Evolutionary conservation across 2,888 invertebrate genomes (phyloP).

Genomic region (Darwinula stevensoni): DNA sequence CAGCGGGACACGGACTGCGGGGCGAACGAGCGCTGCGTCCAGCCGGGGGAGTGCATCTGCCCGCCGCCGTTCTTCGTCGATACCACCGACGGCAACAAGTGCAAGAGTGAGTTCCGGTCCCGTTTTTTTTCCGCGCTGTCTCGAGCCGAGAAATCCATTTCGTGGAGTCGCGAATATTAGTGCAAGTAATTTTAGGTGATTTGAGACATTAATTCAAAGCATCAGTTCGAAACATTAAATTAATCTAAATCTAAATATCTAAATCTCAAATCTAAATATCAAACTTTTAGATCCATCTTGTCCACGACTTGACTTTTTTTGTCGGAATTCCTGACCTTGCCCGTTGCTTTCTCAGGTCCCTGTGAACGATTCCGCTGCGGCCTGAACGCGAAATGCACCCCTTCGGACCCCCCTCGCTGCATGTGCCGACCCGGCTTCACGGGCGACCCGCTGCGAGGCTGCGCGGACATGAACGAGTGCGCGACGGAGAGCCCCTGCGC

Average conservation of each 20-base stretch:
- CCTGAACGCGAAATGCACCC: conserved; percentile 62
- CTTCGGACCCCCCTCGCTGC: conserved; percentile 57
- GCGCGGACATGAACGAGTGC: conserved; percentile 62
- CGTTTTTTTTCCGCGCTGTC: too few species aligned
- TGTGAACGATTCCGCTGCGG: conserved; percentile 71
- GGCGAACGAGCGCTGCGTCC: conserved; percentile 60
- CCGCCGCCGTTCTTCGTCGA: conserved; percentile 69
- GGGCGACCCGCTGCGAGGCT: conserved; percentile 55
- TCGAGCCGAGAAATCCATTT: too few species aligned
- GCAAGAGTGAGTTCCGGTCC: conserved; percentile 43
- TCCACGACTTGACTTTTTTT: background rate
- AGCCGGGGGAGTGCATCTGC: conserved; percentile 69
- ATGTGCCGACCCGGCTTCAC: conserved; percentile 60
- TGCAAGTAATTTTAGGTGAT: too few species aligned
- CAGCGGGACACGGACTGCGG: conserved; percentile 52
- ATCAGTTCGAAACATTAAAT: background rate
- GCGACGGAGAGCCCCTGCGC: conserved; percentile 42
- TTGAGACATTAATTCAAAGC: background rate
- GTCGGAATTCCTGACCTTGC: background rate
- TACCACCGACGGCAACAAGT: conserved; percentile 45
- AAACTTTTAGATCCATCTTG: background rate
- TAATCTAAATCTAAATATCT: background rate
- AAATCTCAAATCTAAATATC: background rate
- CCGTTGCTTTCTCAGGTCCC: conserved; percentile 24
- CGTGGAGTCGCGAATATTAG: too few species aligned